Evolutionary conservation across 2,113 vertebrate species (phyloP).

Genomic region (Antechinus flavipes): DNA sequence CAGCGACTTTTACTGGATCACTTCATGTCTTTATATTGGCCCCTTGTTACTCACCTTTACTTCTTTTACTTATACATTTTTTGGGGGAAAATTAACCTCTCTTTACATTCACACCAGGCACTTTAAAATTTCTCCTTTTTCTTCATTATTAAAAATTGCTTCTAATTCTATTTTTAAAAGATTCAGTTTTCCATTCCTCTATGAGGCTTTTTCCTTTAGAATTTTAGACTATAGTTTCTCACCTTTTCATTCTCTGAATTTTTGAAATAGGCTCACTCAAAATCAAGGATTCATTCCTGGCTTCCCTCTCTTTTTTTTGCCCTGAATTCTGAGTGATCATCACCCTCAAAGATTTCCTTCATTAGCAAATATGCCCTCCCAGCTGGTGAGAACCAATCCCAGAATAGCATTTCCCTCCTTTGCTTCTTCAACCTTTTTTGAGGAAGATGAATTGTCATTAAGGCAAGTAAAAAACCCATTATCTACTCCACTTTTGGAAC

Average conservation of each 20-base stretch:
- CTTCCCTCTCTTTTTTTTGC: neutral
- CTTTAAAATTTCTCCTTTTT: neutral
- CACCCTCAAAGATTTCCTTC: neutral
- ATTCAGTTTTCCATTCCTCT: neutral
- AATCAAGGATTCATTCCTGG: neutral
- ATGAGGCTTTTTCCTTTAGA: neutral
- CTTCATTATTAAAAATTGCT: neutral
- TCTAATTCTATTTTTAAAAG: neutral
- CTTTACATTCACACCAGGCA: neutral
- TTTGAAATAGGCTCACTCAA: neutral
- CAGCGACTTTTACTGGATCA: neutral
- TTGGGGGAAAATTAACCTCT: neutral
- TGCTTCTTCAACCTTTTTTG: neutral
- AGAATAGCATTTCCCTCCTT: neutral
- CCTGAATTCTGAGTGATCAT: neutral
- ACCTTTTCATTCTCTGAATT: neutral
- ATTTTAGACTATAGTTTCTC: neutral
- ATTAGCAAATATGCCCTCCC: neutral
- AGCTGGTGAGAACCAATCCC: neutral
- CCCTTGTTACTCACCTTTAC: neutral
- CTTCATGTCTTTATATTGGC: neutral
- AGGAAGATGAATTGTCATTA: neutral
- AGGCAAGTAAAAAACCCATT: neutral
- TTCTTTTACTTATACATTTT: neutral
- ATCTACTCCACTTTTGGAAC: neutral